A percentile compares a stretch with the other conserved stretches of the same genome.
Evolutionary conservation across 1,140 invertebrate genomes (phyloP).

Genomic region (Camponotus floridanus): DNA sequence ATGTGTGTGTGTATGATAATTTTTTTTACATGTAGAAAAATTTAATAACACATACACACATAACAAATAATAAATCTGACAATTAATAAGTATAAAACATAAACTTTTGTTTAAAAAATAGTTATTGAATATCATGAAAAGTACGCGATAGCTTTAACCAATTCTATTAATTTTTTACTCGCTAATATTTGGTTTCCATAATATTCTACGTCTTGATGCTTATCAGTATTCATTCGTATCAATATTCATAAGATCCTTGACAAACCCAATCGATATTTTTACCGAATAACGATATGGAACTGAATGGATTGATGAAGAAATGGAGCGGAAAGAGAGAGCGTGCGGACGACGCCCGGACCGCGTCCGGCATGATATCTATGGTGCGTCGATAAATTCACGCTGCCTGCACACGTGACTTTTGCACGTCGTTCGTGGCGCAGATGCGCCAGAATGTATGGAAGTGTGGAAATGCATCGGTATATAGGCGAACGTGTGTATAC

Average conservation of each 20-base stretch:
- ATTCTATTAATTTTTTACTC: background rate
- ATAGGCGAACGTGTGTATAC: background rate
- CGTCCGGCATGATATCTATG: slow-evolving; percentile 65
- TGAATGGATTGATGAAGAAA: slow-evolving; percentile 60
- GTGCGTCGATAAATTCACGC: slow-evolving; percentile 69
- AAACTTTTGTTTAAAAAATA: background rate
- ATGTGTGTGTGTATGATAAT: background rate
- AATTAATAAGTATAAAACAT: background rate
- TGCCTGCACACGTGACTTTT: slow-evolving; percentile 64
- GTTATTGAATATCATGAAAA: background rate
- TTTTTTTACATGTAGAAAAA: background rate
- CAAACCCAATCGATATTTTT: slow-evolving; percentile 41
- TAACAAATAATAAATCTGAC: slow-evolving; percentile 2
- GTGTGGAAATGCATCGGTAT: slow-evolving; percentile 4
- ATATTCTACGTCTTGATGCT: background rate
- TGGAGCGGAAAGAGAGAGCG: slow-evolving; percentile 49
- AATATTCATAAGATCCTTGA: slow-evolving; percentile 18
- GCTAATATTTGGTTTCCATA: slow-evolving; percentile 22
- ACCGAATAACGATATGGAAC: background rate
- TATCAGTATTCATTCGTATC: slow-evolving; percentile 28
- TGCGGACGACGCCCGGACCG: slow-evolving; percentile 25
- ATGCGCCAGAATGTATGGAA: slow-evolving; percentile 57
- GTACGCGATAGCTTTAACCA: background rate
- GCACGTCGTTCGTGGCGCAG: slow-evolving; percentile 63
- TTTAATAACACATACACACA: background rate